A percentile compares a stretch with the other conserved stretches of the same genome.
These are phyloP conservation scores for Dolichomitus sp. DNA, from an alignment of 2,888 invertebrate species.

Conservation along the genomic window DNA sequence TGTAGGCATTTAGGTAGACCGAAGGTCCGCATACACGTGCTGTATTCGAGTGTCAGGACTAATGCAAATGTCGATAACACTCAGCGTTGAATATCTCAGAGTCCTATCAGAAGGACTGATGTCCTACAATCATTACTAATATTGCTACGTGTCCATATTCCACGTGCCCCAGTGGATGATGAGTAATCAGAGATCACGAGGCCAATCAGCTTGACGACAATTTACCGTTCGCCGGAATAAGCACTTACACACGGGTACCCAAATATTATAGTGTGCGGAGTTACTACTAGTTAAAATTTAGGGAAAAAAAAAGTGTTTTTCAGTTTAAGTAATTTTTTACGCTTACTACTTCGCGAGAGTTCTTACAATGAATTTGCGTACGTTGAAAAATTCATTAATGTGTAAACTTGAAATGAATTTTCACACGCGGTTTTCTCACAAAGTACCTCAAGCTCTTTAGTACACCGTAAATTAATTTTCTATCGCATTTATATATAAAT, in stretches of 20 bases:
- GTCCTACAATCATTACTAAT: neutral
- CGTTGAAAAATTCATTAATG: too few relatives aligned
- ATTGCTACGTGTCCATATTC: neutral
- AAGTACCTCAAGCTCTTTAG: too few relatives aligned
- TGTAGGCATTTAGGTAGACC: neutral
- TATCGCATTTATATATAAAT: neutral
- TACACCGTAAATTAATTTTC: too few relatives aligned
- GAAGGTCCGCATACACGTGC: neutral
- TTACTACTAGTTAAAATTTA: too few relatives aligned
- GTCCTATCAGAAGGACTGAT: conserved; percentile 23
- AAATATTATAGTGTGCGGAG: neutral
- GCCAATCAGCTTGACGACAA: conserved; percentile 14
- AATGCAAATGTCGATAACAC: conserved; percentile 41
- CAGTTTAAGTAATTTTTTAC: too few relatives aligned
- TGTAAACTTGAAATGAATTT: too few relatives aligned
- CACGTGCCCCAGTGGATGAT: conserved; percentile 5
- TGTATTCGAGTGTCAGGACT: conserved; percentile 24
- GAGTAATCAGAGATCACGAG: conserved; percentile 29
- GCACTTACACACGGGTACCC: neutral
- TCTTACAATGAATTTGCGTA: too few relatives aligned
- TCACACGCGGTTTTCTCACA: too few relatives aligned
- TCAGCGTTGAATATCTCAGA: conserved; percentile 30
- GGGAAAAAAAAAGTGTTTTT: too few relatives aligned
- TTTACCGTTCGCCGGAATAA: neutral
- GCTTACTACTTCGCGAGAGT: too few relatives aligned